A percentile compares a stretch with the other conserved stretches of the same genome.
Evolutionary conservation across 1,140 invertebrate species (phyloP).

Genomic region (Brachionus koreanus): DNA sequence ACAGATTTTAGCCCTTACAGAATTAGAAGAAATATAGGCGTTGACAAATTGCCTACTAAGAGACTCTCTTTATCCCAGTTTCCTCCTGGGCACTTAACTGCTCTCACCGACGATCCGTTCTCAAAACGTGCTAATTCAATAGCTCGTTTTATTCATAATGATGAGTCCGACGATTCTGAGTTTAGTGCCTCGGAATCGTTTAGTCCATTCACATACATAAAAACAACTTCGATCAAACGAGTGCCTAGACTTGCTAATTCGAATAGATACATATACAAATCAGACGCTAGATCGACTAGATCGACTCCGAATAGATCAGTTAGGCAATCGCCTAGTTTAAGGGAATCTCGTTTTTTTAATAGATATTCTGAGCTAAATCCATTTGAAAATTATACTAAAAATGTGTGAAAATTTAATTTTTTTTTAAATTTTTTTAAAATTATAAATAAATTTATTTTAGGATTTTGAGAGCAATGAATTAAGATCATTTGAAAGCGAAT

Average conservation of each 20-base stretch:
- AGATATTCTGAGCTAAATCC: background rate
- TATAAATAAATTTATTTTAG: background rate
- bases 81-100: background rate
- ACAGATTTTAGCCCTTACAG: background rate
- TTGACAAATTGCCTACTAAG: background rate
- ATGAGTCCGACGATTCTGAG: background rate
- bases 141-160: background rate
- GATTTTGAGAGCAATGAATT: slow-evolving; percentile 26
- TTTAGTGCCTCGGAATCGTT: background rate
- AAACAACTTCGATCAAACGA: slow-evolving; percentile 36
- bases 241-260: background rate
- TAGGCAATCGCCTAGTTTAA: background rate
- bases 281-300: slow-evolving; percentile 1
- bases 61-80: slow-evolving; percentile 15
- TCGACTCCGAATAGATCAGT: slow-evolving; percentile 20
- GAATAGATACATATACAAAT: background rate
- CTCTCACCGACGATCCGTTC: background rate
- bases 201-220: slow-evolving; percentile 26
- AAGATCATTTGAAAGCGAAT: slow-evolving; percentile 5
- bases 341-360: background rate
- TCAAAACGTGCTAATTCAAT: slow-evolving; percentile 28
- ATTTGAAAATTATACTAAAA: slow-evolving; percentile 19
- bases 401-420: slow-evolving; percentile 8
- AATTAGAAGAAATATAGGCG: background rate
- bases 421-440: background rate